These are phyloP conservation scores for Crypturellus undulatus DNA, from an alignment of 2,113 vertebrate genomes.

Conservation along the genomic window DNA sequence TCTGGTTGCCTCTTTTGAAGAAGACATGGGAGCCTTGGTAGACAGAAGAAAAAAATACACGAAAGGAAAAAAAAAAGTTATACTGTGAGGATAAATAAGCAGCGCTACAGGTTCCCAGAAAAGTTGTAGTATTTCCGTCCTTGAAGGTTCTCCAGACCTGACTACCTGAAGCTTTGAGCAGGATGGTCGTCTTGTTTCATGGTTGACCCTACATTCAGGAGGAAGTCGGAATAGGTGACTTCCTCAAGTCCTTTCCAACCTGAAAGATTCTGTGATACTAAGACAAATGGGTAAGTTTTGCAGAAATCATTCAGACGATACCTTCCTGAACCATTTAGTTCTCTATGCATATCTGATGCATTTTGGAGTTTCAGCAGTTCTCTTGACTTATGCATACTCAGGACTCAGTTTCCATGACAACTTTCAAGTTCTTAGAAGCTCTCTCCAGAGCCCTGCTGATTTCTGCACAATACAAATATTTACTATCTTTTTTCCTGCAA, in stretches of 20 bases:
- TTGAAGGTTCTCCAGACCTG: neutral
- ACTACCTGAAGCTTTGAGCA: neutral
- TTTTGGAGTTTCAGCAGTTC: constrained; percentile 17
- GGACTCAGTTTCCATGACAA: constrained; percentile 70
- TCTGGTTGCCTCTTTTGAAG: neutral
- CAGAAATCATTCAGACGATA: constrained; percentile 30
- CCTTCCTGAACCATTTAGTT: neutral
- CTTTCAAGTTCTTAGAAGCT: neutral
- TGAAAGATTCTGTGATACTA: neutral
- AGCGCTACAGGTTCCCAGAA: neutral
- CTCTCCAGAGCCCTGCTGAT: neutral
- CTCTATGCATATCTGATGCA: constrained; percentile 41
- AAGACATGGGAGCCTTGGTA: accelerated
- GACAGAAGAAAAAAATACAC: neutral
- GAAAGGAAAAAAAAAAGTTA: neutral
- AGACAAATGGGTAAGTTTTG: constrained; percentile 3
- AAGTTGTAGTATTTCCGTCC: neutral
- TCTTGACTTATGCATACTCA: neutral
- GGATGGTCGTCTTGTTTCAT: neutral
- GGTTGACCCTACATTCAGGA: neutral
- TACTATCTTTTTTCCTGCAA: neutral
- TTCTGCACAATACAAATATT: constrained; percentile 3
- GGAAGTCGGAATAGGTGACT: neutral
- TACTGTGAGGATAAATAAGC: neutral
- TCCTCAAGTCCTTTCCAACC: neutral